phyloP scores from a whole-genome alignment of 2,797 vertebrate species.

The Crypturellus tataupa region DNA sequence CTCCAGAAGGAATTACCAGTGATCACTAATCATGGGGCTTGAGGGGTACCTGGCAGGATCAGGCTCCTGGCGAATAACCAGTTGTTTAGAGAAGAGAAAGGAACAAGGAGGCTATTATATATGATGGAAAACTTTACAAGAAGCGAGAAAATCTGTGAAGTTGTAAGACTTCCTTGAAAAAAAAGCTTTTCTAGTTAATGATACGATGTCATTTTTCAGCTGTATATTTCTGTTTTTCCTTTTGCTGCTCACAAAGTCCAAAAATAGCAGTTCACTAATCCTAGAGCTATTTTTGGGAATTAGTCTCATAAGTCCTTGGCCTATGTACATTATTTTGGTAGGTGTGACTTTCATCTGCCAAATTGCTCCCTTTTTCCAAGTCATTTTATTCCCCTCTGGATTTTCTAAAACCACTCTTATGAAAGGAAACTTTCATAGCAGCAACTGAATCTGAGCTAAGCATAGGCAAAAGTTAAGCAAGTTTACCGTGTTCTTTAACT shows the following conservation, averaged over 20 bases:
- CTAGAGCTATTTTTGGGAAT: not conserved
- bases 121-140: not conserved
- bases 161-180: not conserved
- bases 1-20: not conserved
- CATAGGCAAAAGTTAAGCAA: not conserved
- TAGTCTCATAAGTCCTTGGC: not conserved
- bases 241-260: not conserved
- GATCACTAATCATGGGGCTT: not conserved
- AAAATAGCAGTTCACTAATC: slow-evolving; percentile 17
- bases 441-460: not conserved
- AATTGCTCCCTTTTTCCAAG: not conserved
- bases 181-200: not conserved
- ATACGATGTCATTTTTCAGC: not conserved
- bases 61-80: not conserved
- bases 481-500: not conserved
- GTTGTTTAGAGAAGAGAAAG: not conserved
- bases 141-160: not conserved
- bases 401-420: not conserved
- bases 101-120: not conserved
- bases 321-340: slow-evolving; percentile 39
- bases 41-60: not conserved
- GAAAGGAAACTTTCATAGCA: not conserved
- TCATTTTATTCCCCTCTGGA: not conserved
- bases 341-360: slow-evolving; percentile 5
- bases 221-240: slow-evolving; percentile 25